A percentile compares a stretch with the other conserved stretches of the same genome.
These are phyloP conservation scores for Ips nitidus DNA, from an alignment of 1,140 invertebrate species.

Conservation along the genomic window DNA sequence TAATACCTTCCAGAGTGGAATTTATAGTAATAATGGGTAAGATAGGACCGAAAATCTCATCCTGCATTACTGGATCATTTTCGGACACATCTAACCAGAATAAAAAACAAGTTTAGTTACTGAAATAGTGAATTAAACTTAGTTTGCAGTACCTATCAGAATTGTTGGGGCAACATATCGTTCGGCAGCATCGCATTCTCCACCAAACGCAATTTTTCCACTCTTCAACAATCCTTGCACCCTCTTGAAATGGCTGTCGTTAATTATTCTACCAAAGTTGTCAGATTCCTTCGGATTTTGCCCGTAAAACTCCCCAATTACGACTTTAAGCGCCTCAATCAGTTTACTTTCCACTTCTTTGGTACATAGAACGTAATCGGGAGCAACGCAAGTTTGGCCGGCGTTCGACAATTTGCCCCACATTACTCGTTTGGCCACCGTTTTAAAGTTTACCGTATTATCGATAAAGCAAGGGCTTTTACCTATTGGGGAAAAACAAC, in stretches of 20 bases:
- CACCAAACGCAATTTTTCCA: too few species aligned
- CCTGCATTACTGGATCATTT: slow-evolving; percentile 78
- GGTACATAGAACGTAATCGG: slow-evolving; percentile 93
- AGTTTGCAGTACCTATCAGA: too few species aligned
- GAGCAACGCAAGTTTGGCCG: slow-evolving; percentile 97
- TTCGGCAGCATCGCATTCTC: too few species aligned
- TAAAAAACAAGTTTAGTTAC: background rate
- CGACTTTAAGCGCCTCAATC: slow-evolving; percentile 63
- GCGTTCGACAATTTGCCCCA: slow-evolving; percentile 96
- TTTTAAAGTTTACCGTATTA: slow-evolving; percentile 69
- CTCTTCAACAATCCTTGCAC: too few species aligned
- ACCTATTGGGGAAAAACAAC: slow-evolving; percentile 29
- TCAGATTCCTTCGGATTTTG: too few species aligned
- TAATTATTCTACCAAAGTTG: too few species aligned
- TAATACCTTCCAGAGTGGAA: slow-evolving; percentile 86
- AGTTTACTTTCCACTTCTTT: slow-evolving; percentile 71
- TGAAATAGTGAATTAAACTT: too few species aligned
- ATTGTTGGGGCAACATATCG: too few species aligned
- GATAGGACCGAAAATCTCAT: slow-evolving; percentile 95
- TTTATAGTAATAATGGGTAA: slow-evolving; percentile 82
- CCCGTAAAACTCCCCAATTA: slow-evolving; percentile 84
- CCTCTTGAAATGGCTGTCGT: too few species aligned
- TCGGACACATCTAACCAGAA: slow-evolving; percentile 62
- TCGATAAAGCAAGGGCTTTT: slow-evolving; percentile 92
- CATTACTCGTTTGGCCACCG: slow-evolving; percentile 75